Percentiles rank a stretch among this genome's conserved stretches.
Conservation (phyloP, 1,140 invertebrate species). For the Drosophila aff. region DNA sequence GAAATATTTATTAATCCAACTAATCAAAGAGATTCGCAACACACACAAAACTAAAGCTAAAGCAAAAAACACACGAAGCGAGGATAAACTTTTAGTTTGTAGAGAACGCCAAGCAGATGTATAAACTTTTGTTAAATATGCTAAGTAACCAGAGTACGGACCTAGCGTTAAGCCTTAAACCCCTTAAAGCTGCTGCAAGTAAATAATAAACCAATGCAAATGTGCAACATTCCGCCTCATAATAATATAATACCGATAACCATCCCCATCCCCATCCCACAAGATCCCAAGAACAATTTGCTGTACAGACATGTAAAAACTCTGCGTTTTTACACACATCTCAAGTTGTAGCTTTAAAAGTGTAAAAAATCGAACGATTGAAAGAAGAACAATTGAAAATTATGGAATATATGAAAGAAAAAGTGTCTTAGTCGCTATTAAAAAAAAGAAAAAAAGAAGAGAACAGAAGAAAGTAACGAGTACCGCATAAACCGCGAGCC, state of each 20-base stretch:
- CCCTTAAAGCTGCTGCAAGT: slow-evolving; percentile 20
- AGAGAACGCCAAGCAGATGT: slow-evolving; percentile 67
- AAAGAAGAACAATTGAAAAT: slow-evolving; percentile 56
- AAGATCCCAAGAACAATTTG: slow-evolving; percentile 10
- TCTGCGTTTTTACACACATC: slow-evolving; percentile 62
- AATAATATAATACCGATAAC: not conserved
- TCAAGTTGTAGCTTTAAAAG: slow-evolving; percentile 78
- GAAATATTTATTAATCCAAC: slow-evolving; percentile 72
- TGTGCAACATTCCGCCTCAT: slow-evolving; percentile 76
- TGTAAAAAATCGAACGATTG: slow-evolving; percentile 59
- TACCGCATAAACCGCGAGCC: slow-evolving; percentile 58
- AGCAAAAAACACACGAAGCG: slow-evolving; percentile 18
- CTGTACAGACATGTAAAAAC: slow-evolving; percentile 58
- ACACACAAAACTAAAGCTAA: slow-evolving; percentile 33
- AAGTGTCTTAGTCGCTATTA: slow-evolving; percentile 80
- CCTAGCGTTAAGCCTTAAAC: slow-evolving; percentile 41
- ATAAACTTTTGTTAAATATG: slow-evolving; percentile 80
- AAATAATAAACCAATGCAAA: slow-evolving; percentile 47
- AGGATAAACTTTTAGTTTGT: slow-evolving; percentile 56
- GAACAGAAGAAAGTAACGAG: slow-evolving; percentile 25
- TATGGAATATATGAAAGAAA: slow-evolving; percentile 67
- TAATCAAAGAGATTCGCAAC: slow-evolving; percentile 47
- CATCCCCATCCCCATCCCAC: not conserved
- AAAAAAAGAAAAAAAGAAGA: slow-evolving; percentile 28
- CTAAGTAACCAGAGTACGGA: slow-evolving; percentile 50